Percentiles rank a stretch among this genome's conserved stretches.
These are phyloP conservation scores for Drusus annulatus DNA, from an alignment of 1,140 invertebrate species.

Conservation along the genomic window DNA sequence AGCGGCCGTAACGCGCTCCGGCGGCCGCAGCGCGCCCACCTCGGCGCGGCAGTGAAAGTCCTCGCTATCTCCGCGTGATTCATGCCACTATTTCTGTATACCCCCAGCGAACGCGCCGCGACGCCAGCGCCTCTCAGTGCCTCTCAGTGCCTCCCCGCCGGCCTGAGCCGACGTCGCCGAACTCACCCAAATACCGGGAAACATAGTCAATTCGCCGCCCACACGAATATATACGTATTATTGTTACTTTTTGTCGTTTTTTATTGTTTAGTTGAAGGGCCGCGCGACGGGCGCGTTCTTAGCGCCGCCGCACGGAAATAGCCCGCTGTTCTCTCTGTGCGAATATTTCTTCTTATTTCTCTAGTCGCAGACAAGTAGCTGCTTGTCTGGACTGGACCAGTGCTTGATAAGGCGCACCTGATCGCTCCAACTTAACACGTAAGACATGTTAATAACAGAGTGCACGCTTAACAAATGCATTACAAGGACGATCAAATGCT, in stretches of 20 bases:
- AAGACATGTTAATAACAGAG: too few relatives aligned
- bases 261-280: slow-evolving; percentile 1
- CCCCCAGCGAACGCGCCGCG: slow-evolving; percentile 42
- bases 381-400: background rate
- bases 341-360: too few relatives aligned
- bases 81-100: slow-evolving; percentile 48
- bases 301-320: slow-evolving; percentile 23
- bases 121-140: background rate
- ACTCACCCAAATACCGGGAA: slow-evolving; percentile 19
- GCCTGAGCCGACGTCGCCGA: slow-evolving; percentile 5
- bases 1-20: too few relatives aligned
- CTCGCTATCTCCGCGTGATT: slow-evolving; percentile 33
- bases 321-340: background rate
- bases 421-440: background rate
- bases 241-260: slow-evolving; percentile 23
- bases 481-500: too few relatives aligned
- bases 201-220: slow-evolving; percentile 12
- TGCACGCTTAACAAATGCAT: too few relatives aligned
- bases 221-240: background rate
- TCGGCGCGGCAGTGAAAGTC: slow-evolving; percentile 31
- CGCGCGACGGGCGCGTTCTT: background rate
- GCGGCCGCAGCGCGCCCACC: too few relatives aligned
- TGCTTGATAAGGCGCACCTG: slow-evolving; percentile 3
- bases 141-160: background rate
- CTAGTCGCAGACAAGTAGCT: slow-evolving; percentile 1